A percentile compares a stretch with the other conserved stretches of the same genome.
These are phyloP conservation scores for Spheniscus humboldti DNA, from an alignment of 2,797 vertebrate genomes.

Conservation along the genomic window DNA sequence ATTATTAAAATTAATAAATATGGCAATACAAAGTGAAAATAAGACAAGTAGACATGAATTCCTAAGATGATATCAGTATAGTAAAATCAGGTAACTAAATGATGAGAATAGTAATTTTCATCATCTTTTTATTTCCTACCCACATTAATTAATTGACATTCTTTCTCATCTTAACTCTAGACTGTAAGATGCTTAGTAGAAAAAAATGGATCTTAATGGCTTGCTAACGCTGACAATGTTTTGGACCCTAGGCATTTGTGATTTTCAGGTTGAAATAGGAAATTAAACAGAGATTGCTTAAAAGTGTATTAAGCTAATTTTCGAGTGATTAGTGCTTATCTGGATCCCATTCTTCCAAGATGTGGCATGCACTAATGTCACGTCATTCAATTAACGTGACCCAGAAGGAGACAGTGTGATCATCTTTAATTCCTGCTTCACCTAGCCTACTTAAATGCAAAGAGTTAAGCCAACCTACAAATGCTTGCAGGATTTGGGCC, in stretches of 20 bases:
- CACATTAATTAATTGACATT: not conserved
- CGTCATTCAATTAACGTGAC: not conserved
- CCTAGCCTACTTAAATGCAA: not conserved
- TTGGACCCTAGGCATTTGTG: not conserved
- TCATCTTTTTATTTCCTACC: not conserved
- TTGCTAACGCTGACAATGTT: not conserved
- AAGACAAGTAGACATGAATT: not conserved
- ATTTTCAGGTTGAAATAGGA: not conserved
- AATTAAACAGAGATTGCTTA: not conserved
- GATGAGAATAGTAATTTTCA: not conserved
- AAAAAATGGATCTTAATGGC: not conserved
- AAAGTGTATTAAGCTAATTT: not conserved
- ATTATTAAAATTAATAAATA: not conserved
- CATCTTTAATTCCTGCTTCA: not conserved
- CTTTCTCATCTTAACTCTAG: not conserved
- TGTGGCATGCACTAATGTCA: not conserved
- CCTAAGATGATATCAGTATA: not conserved
- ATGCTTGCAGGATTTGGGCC: not conserved
- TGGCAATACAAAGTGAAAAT: not conserved
- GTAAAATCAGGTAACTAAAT: not conserved
- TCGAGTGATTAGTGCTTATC: not conserved
- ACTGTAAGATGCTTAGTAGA: not conserved
- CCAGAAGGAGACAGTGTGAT: not conserved
- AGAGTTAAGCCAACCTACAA: not conserved
- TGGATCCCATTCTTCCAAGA: not conserved